Evolutionary conservation across 2,113 vertebrate species (phyloP), one percentile per base, ranked within the genome.

Genomic region (Terrapene triunguis): DNA sequence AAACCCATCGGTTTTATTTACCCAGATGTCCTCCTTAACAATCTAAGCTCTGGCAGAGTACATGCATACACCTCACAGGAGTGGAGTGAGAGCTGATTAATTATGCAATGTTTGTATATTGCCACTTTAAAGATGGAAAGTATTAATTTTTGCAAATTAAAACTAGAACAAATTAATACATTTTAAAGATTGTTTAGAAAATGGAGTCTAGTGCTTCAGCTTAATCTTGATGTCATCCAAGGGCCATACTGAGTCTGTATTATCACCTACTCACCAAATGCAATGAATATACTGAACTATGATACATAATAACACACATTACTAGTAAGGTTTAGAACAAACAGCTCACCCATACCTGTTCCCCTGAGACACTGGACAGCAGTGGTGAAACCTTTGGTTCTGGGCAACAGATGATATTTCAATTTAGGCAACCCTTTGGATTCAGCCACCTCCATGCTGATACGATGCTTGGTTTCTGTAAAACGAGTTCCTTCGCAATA

Each of bases 401-500:
- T 98, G 57, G 99, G 99, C 81, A 99, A 97, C 84, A 99, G 98
- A 97, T 99, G 99, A 96, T 99, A 98, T 97, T 99, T 99, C 95
- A 99, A 99, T 80, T 98, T 98, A 27, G 99, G 99, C 83, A 99
- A 96, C 78, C 99, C 99, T 98, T 99, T 99, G 87, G 99, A 99
- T 87, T 99, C 98, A 4, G 99, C 99, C 55, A 99, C 99, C 97
- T 99, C 99, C 99, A 99, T 99, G 80, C 99, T 99, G 98, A 99
- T 99, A 32, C 99, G 98, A 96, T 99, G 99, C 97, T 99, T 99
- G 89, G 98, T 99, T 98, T 99, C 99, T 1, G 99, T 99, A 93
- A 99, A 99, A 95, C 99, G 99, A 13, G 99, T 99, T 69, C 99
- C 99, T 96, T 99, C 99, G 9, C 99, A 99, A 96, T 99, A 99